Evolutionary conservation across 2,797 vertebrate genomes (phyloP).

Genomic region (Knipowitschia caucasica): DNA sequence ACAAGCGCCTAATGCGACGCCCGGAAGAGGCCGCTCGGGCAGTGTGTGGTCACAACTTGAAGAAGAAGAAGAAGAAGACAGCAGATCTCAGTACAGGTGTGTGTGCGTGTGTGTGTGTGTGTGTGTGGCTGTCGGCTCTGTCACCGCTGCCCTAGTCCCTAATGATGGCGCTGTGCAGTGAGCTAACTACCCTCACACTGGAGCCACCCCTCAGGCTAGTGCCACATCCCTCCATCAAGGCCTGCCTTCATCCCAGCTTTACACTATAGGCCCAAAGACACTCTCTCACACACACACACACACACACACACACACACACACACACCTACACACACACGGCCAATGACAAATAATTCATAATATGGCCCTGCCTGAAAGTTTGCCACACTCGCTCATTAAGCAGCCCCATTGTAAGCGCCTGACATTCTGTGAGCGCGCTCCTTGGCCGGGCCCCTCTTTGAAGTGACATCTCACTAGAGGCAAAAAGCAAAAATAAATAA

Average conservation of each 20-base stretch:
- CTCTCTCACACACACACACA: constrained; percentile 61
- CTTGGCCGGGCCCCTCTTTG: constrained; percentile 66
- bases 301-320: constrained; percentile 51
- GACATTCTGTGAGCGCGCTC: constrained; percentile 71
- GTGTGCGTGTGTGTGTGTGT: constrained; percentile 28
- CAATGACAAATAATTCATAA: constrained; percentile 82
- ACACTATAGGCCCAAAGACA: constrained; percentile 73
- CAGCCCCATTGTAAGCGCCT: constrained; percentile 69
- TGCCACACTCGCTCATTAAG: constrained; percentile 76
- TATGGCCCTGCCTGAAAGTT: constrained; percentile 76
- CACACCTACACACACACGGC: constrained; percentile 54
- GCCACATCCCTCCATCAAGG: constrained; percentile 82
- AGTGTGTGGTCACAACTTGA: constrained; percentile 19
- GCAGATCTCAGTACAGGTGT: constrained; percentile 47
- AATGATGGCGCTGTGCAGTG: constrained; percentile 80
- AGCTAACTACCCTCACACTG: constrained; percentile 80
- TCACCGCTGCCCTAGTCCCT: constrained; percentile 75
- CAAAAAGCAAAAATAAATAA: constrained; percentile 63
- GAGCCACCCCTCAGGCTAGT: constrained; percentile 81
- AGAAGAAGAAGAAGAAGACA: constrained; percentile 26
- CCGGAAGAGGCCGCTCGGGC: not conserved
- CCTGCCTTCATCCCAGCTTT: constrained; percentile 80
- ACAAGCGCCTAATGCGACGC: constrained; percentile 14
- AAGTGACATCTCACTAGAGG: constrained; percentile 72
- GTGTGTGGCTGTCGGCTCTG: constrained; percentile 55